Evolutionary conservation across 2,888 invertebrate species (phyloP).

Genomic region (Portevinia maculata): DNA sequence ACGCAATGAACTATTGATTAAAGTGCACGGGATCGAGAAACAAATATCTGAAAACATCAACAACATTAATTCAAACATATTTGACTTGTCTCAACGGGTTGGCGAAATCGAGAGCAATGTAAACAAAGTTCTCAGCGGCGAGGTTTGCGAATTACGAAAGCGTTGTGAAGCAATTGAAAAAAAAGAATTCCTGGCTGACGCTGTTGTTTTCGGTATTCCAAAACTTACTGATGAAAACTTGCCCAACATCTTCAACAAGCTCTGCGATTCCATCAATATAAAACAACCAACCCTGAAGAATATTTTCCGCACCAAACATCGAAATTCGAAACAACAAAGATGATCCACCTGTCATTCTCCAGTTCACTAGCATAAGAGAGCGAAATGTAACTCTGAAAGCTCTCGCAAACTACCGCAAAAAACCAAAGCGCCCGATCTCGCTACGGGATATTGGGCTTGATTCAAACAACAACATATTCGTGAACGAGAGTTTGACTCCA

Average conservation of each 20-base stretch:
- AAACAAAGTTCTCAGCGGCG: background rate
- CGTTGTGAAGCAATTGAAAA: background rate
- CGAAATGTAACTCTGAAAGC: constrained; percentile 1
- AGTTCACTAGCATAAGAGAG: background rate
- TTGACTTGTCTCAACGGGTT: background rate
- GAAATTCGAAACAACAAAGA: background rate
- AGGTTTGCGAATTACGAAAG: background rate
- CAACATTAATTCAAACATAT: background rate
- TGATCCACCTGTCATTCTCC: constrained; percentile 1
- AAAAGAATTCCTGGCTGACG: background rate
- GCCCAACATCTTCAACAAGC: background rate
- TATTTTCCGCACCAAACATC: background rate
- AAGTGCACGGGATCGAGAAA: background rate
- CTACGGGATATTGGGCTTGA: too few relatives aligned
- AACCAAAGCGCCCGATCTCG: too few relatives aligned
- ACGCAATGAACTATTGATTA: background rate
- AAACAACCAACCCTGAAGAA: background rate
- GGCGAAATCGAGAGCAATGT: background rate
- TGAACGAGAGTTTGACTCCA: too few relatives aligned
- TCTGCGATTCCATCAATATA: background rate
- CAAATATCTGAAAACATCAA: background rate
- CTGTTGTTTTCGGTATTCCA: too few relatives aligned
- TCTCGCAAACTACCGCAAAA: background rate
- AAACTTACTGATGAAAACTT: too few relatives aligned
- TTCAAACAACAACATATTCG: too few relatives aligned